phyloP scores from a whole-genome alignment of 2,113 vertebrate species.

The Urocynchramus pylzowi region DNA sequence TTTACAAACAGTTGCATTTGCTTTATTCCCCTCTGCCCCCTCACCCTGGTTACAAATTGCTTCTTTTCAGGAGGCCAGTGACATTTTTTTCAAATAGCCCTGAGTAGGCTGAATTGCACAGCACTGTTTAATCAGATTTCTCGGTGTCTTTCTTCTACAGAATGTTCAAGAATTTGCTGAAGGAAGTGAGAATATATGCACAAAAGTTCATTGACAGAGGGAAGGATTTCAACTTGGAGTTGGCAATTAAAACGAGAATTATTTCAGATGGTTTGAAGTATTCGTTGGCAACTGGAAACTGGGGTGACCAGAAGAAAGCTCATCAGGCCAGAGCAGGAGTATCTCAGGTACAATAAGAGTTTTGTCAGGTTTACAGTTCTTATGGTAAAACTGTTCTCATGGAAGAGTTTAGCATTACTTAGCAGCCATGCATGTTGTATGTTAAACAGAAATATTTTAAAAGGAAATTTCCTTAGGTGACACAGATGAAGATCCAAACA shows the following conservation, averaged over 20 bases:
- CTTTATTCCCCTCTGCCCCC: not conserved
- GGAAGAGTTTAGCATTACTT: not conserved
- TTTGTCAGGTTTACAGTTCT: not conserved
- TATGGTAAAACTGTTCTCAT: not conserved
- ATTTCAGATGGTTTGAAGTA: slow-evolving; percentile 98
- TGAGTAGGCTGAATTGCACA: not conserved
- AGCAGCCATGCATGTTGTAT: not conserved
- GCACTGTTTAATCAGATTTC: not conserved
- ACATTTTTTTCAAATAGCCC: not conserved
- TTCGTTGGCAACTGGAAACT: slow-evolving; percentile 95
- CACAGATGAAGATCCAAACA: not conserved
- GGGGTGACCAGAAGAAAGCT: slow-evolving; percentile 98
- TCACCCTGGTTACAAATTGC: not conserved
- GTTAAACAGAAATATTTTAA: not conserved
- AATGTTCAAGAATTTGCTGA: slow-evolving; percentile 99
- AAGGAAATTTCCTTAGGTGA: not conserved
- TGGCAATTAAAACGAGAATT: slow-evolving; percentile 96
- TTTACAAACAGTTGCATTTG: not conserved
- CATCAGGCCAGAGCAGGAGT: slow-evolving; percentile 97
- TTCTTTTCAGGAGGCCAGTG: not conserved
- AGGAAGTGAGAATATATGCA: slow-evolving; percentile 97
- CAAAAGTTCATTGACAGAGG: slow-evolving; percentile 97
- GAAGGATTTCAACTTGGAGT: slow-evolving; percentile 97
- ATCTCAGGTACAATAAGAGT: slow-evolving; percentile 81
- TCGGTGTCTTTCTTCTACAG: slow-evolving; percentile 64